Evolutionary conservation across 2,113 vertebrate genomes (phyloP).

Genomic region (Tachysurus fulvidraco): DNA sequence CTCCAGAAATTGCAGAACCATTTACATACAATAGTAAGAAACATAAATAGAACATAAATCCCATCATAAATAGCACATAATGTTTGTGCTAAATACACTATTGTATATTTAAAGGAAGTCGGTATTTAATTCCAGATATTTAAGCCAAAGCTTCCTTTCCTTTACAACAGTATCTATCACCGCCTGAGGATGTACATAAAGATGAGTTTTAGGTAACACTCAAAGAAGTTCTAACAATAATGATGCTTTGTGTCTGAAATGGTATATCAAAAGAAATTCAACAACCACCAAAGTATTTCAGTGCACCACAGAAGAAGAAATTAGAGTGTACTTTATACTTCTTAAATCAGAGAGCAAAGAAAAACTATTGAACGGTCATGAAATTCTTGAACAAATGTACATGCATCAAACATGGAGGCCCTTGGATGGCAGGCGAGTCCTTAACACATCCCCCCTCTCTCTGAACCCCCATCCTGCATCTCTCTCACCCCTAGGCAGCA

Average conservation of each 20-base stretch:
- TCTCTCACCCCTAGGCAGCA: slow-evolving; percentile 64
- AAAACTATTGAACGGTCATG: not conserved
- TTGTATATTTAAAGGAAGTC: not conserved
- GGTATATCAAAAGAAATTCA: not conserved
- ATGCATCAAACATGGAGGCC: slow-evolving; percentile 13
- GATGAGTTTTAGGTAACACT: not conserved
- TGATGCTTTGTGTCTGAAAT: not conserved
- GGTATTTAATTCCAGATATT: not conserved
- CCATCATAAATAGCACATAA: not conserved
- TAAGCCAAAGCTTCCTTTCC: not conserved
- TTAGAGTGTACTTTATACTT: not conserved
- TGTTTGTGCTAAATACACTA: not conserved
- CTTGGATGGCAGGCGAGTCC: not conserved
- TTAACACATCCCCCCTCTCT: slow-evolving; percentile 36
- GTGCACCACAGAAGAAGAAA: not conserved
- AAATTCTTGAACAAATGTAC: slow-evolving; percentile 31
- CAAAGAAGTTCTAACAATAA: not conserved
- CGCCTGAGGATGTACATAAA: not conserved
- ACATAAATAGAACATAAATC: too few species aligned
- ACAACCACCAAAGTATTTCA: not conserved
- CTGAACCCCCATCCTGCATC: slow-evolving; percentile 58
- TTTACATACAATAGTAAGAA: too few species aligned
- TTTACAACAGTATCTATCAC: not conserved
- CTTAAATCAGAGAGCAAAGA: not conserved
- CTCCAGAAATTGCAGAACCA: too few species aligned